Evolutionary conservation across 2,113 vertebrate species (phyloP).

Genomic region (Xerus inauris): DNA sequence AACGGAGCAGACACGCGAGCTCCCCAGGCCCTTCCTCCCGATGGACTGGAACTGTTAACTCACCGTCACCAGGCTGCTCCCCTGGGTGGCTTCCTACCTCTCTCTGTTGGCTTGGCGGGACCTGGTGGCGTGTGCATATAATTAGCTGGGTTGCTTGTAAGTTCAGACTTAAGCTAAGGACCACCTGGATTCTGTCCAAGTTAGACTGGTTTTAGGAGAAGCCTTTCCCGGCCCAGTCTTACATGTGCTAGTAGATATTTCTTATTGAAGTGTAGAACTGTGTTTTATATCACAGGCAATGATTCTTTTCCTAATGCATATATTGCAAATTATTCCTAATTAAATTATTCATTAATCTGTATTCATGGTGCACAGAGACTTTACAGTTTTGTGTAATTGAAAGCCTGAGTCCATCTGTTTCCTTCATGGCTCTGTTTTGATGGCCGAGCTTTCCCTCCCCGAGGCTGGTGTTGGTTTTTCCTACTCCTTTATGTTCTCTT

Average conservation of each 20-base stretch:
- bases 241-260: background rate
- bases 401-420: background rate
- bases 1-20: rapidly evolving
- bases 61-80: rapidly evolving
- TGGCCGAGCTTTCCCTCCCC: background rate
- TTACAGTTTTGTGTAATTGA: background rate
- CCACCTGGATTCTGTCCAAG: background rate
- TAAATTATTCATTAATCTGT: background rate
- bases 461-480: rapidly evolving
- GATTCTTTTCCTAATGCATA: background rate
- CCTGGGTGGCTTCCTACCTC: too few relatives aligned
- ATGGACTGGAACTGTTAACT: rapidly evolving
- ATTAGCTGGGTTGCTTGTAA: background rate
- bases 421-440: background rate
- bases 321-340: rapidly evolving
- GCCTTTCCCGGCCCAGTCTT: background rate
- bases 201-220: background rate
- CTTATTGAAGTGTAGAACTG: background rate
- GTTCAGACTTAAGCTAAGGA: background rate
- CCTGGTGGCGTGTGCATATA: rapidly evolving
- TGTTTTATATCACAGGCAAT: background rate
- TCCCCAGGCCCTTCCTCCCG: rapidly evolving
- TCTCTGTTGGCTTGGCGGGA: too few relatives aligned
- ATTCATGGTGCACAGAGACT: background rate
- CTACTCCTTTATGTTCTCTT: background rate